A percentile compares a stretch with the other conserved stretches of the same genome.
Evolutionary conservation across 2,113 vertebrate species (phyloP).

Genomic region (Phaetusa simplex): DNA sequence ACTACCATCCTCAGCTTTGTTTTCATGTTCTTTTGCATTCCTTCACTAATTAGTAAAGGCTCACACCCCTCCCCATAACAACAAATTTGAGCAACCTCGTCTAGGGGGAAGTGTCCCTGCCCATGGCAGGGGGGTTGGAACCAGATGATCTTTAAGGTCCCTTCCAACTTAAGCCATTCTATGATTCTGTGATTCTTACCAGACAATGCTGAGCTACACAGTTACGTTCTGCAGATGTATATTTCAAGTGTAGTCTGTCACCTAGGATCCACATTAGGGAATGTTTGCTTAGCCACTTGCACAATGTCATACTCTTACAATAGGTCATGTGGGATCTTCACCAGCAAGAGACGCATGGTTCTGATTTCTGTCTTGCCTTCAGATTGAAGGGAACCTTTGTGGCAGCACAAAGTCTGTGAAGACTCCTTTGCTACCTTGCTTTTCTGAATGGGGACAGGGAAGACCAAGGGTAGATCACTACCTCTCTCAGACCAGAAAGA

Average conservation of each 20-base stretch:
- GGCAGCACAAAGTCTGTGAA: not conserved
- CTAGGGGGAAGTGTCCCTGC: not conserved
- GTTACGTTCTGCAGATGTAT: not conserved
- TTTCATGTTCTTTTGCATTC: not conserved
- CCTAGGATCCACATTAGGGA: not conserved
- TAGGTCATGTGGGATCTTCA: accelerated
- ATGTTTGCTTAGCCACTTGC: not conserved
- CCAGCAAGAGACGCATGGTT: not conserved
- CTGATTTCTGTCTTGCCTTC: not conserved
- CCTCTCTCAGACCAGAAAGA: not conserved
- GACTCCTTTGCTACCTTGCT: not conserved
- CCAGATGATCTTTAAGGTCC: not conserved
- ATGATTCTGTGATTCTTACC: not conserved
- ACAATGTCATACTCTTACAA: not conserved
- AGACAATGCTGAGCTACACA: not conserved
- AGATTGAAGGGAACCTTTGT: not conserved
- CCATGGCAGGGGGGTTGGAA: not conserved
- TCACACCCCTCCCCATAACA: not conserved
- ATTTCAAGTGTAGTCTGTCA: not conserved
- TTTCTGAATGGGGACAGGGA: not conserved
- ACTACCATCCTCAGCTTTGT: not conserved
- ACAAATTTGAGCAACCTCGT: not conserved
- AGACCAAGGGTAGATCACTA: not conserved
- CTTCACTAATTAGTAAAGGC: not conserved
- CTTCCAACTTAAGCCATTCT: not conserved